Evolutionary conservation across 2,797 vertebrate species (phyloP).

Genomic region (Taeniopygia guttata): DNA sequence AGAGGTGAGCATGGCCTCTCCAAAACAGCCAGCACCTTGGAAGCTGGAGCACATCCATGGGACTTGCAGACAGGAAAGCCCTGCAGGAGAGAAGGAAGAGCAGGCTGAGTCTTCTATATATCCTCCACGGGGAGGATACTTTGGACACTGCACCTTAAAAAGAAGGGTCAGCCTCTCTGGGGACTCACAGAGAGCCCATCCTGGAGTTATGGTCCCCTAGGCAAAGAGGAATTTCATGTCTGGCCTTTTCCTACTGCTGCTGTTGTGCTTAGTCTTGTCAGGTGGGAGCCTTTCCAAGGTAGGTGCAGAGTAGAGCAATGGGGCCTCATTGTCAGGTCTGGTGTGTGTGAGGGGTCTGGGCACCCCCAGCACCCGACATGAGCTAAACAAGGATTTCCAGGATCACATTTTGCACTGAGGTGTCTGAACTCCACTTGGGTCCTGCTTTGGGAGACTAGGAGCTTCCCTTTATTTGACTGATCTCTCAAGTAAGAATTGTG

Average conservation of each 20-base stretch:
- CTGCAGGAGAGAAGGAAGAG: not conserved
- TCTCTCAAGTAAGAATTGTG: not conserved
- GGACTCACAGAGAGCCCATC: not conserved
- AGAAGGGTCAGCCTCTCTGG: not conserved
- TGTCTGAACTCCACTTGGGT: not conserved
- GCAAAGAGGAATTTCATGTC: not conserved
- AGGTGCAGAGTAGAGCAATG: not conserved
- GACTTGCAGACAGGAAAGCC: constrained; percentile 1
- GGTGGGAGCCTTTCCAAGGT: not conserved
- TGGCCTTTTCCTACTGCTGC: not conserved
- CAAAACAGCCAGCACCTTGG: not conserved
- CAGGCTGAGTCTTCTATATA: not conserved
- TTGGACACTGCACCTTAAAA: not conserved
- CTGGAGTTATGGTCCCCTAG: not conserved
- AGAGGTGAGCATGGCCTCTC: not conserved
- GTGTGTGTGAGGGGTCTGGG: not conserved
- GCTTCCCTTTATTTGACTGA: not conserved
- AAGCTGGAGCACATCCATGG: not conserved
- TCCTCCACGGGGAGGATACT: not conserved
- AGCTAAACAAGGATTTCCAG: not conserved
- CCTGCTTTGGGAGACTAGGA: not conserved
- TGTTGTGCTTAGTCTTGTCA: not conserved
- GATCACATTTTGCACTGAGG: not conserved
- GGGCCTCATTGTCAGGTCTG: not conserved
- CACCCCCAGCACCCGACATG: not conserved